Conservation (phyloP, 2,797 vertebrate species). For the Uromys caudimaculatus region DNA sequence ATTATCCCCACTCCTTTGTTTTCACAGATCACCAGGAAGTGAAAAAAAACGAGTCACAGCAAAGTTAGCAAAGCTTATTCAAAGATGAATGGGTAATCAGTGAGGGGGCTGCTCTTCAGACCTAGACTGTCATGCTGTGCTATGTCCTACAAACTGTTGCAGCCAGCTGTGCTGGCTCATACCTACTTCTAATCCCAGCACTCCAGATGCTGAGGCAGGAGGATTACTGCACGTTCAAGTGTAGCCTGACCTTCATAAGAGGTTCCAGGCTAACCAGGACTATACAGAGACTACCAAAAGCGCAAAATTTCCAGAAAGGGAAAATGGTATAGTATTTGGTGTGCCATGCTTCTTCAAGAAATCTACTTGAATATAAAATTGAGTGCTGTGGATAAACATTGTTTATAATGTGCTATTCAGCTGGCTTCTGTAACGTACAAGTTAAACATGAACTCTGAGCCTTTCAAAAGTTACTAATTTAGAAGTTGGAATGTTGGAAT, state of each 20-base stretch:
- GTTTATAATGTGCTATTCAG: constrained; percentile 6
- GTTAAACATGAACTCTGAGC: constrained; percentile 27
- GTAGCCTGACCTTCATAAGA: not conserved
- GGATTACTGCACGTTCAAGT: not conserved
- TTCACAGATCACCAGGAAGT: not conserved
- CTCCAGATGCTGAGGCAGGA: not conserved
- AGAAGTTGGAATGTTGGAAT: constrained; percentile 31
- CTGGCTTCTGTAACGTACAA: constrained; percentile 53
- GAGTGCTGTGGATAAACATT: constrained; percentile 34
- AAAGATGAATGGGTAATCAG: constrained; percentile 13
- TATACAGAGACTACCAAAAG: not conserved
- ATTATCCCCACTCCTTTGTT: not conserved
- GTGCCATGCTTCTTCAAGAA: not conserved
- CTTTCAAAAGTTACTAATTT: constrained; percentile 2
- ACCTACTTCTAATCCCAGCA: not conserved
- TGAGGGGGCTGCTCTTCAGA: not conserved
- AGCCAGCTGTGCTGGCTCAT: not conserved
- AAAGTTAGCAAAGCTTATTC: not conserved
- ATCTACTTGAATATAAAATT: constrained; percentile 41
- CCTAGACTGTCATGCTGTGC: not conserved
- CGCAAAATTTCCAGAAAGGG: not conserved
- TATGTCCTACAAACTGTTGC: not conserved
- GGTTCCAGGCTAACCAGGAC: not conserved
- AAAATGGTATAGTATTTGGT: constrained; percentile 42
- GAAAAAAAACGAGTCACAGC: constrained; percentile 37